Evolutionary conservation across 2,888 invertebrate genomes (phyloP), one percentile per base, ranked within the genome.

Genomic region (Ophioninae sp.): DNA sequence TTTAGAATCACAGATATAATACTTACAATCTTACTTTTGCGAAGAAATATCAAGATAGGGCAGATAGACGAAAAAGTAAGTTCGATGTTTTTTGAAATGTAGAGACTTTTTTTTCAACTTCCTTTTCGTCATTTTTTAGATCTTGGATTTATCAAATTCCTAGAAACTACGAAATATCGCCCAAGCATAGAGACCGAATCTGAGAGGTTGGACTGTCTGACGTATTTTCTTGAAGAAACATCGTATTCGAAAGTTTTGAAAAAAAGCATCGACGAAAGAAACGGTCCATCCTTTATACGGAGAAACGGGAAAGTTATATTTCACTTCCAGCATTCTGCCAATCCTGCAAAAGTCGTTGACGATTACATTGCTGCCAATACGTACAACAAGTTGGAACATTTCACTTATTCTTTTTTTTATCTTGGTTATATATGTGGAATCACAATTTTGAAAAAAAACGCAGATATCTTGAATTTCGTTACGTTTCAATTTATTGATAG

Each of bases 241-340:
- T 69, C 68, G n/a, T 61, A 41, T 9, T 61, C 63, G 20, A 8
- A 10, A 8, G 7, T 22, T 13, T 13, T 17, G 8, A 61, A 72
- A 7, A 63, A 20, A 67, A 22, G 17, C 17, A 20, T n/a, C 51
- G 72, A 77, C 58, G 59, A 81, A 22, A 10, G 17, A 2, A 17
- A 64, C 8, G 30, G 41, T 59, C 64, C 58, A n/a, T 78, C 78
- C 6, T 69, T 69, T 58, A 20, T 61, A 7, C 69, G 77, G 37
- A 79, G 83, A 67, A 82, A 72, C 6, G 84, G 68, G 0, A 85
- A 86, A n/a, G 63, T 85, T 0, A 37, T 80, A 37, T 86, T 88
- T 39, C 69, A 84, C 23, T 88, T 88, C 65, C 87, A 83, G 20
- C 89, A 89, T 71, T 86, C 83, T n/a, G 80, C 81, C 2, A 83